Evolutionary conservation across 37 sponge, comb jelly and placozoan species (phyloP), one percentile per base, ranked within the genome.

Genomic region (Beroe ovata): DNA sequence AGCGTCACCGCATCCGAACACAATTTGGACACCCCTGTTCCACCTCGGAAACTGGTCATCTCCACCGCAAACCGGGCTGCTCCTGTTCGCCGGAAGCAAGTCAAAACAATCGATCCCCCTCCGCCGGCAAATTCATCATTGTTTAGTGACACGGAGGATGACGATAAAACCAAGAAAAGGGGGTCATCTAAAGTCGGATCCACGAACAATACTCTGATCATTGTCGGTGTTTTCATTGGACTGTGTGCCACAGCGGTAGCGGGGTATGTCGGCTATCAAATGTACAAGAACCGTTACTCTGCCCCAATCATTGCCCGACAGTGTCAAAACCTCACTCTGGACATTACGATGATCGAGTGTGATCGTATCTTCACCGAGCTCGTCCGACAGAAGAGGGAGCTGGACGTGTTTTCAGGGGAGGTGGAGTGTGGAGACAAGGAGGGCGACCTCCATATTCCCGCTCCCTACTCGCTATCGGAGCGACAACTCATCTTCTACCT

Each of bases 361-460:
- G 84, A 77, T 29, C 19, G 42, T n/a, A 21, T 77, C 28, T 77
- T 39, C 28, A 33, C 16, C 20, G 38, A 77, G 84, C 33, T 77
- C 4, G 21, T 21, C 4, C 8, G 38, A 39, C 42, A 42, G 22
- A 77, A 77, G 54, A 18, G 8, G 1, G 54, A 77, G 3, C 11
- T 39, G 84, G 84, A 77, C 25, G 11, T 21, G 54, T 39, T 6
- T 41, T 39, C 84, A 3, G 84, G 84, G 11, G 54, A 77, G 22
- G 84, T 77, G 47, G 4, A n/a, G 84, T 77, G 84, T 40, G 84
- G 54, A 23, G 54, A 77, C 18, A 77, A 77, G 38, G 84, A 39
- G 4, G 84, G 84, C 0, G 42, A 39, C 11, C 28, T 77, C 28
- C 54, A 77, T 25, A 8, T 26, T 8, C 54, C 84, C 1, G 35